phyloP scores from a whole-genome alignment of 2,113 vertebrate genomes.

The Stigmatopora argus region DNA sequence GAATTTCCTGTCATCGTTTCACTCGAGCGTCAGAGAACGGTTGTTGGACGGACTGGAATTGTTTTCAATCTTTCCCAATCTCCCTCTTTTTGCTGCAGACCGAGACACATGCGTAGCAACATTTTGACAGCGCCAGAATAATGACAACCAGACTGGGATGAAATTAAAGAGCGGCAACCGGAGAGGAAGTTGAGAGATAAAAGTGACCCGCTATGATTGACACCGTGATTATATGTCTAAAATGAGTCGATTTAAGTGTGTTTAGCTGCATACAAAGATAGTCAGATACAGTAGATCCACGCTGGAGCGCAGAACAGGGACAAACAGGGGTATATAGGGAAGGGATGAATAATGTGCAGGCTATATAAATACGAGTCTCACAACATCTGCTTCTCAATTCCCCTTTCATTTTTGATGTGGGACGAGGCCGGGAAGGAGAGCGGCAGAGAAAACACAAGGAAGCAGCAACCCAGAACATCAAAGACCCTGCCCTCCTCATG shows the following conservation, averaged over 20 bases:
- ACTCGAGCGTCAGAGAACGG: constrained; percentile 74
- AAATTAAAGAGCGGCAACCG: constrained; percentile 63
- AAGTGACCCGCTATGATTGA: constrained; percentile 58
- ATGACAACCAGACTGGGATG: constrained; percentile 73
- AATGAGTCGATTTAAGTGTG: constrained; percentile 55
- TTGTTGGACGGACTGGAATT: constrained; percentile 59
- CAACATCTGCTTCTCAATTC: constrained; percentile 77
- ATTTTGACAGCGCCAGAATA: constrained; percentile 60
- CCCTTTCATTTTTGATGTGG: constrained; percentile 76
- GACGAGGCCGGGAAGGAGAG: constrained; percentile 68
- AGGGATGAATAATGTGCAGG: constrained; percentile 60
- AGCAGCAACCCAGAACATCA: constrained; percentile 79
- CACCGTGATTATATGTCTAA: constrained; percentile 65
- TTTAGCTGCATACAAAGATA: constrained; percentile 66
- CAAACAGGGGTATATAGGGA: constrained; percentile 48
- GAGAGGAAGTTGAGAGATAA: constrained; percentile 61
- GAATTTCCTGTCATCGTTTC: constrained; percentile 77
- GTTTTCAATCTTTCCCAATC: constrained; percentile 35
- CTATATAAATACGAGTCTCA: constrained; percentile 66
- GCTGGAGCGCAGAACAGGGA: constrained; percentile 46
- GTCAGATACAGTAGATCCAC: constrained; percentile 29
- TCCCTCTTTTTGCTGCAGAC: constrained; percentile 54
- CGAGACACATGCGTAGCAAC: constrained; percentile 71
- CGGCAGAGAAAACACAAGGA: constrained; percentile 72
- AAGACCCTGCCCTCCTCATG: constrained; percentile 67